Base-by-base conservation (phyloP, 2,888 invertebrate species). In the Microctonus aethiopoides region DNA sequence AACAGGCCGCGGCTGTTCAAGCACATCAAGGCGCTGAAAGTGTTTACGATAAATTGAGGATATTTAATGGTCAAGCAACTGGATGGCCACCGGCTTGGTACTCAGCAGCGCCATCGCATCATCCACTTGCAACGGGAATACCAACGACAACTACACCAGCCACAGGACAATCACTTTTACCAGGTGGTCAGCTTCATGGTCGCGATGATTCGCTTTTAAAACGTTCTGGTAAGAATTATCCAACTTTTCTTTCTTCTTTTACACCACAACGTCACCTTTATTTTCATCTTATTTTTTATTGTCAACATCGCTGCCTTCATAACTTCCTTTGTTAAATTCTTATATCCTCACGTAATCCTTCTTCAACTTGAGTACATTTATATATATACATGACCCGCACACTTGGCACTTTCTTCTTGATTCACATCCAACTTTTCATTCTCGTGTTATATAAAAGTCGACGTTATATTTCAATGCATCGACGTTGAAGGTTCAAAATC, bases 11-110 rank as follows among this genome's bases (percentile, higher is more conserved):
- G 56, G 91, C 92, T 77, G 93, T 94, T 82, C 86, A 86, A 75
- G 86, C 83, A 71, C 86, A 86, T 77, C 86, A 86, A 77, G 86
- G 86, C 59, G 94, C 92, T 86, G 97, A 97, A 88, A 94, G 95
- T 75, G 95, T 96, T 59, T 97, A 97, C 88, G 97, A 97, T 88
- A 97, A 97, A 88, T 89, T 98, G 78, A 90, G 97, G 78, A 95
- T 98, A 93, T 95, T 97, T 88, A 97, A 97, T 88, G 97, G 95
- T 0, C 95, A 95, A 87, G 91, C 92, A 56, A 88, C 89, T 68
- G 92, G 93, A 36, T 92, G 93, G 68, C 94, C 93, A 65, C 97
- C 94, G 91, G 92, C 93, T 83, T 95, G 95, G 95, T 95, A 95
- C 87, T 94, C 95, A 11, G 91, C 94, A 39, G 92, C 94, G 1